These are phyloP conservation scores for Drosophila persimilis DNA, from an alignment of 1,140 invertebrate species.

Conservation along the genomic window DNA sequence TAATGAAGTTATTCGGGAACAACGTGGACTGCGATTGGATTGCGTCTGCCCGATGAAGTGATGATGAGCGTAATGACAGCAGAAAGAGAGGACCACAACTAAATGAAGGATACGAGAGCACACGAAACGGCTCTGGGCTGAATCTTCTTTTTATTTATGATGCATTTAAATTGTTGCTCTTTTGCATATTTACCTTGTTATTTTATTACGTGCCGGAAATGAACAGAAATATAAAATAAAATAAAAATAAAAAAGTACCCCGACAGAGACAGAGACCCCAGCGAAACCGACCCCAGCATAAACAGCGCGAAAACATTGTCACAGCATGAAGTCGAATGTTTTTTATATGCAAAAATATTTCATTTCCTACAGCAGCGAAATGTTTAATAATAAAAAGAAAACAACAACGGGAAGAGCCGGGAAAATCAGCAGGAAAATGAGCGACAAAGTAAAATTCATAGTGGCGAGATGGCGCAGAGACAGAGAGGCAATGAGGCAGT, in stretches of 20 bases:
- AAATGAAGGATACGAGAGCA: constrained; percentile 2
- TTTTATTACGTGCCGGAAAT: constrained; percentile 77
- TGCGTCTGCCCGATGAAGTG: constrained; percentile 3
- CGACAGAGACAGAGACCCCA: constrained; percentile 12
- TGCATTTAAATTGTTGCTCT: constrained; percentile 56
- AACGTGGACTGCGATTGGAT: not conserved
- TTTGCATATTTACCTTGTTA: constrained; percentile 76
- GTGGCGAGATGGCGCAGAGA: no score
- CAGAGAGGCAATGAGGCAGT: not conserved
- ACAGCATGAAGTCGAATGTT: constrained; percentile 75
- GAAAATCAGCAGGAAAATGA: constrained; percentile 43
- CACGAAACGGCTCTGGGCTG: not conserved
- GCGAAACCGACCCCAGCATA: constrained; percentile 51
- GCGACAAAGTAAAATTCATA: constrained; percentile 69
- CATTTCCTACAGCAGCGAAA: constrained; percentile 76
- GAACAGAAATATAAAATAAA: constrained; percentile 70
- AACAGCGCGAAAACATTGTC: constrained; percentile 76
- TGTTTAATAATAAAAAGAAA: constrained; percentile 72
- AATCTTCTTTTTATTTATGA: constrained; percentile 65
- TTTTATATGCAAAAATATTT: constrained; percentile 81
- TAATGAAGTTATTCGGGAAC: constrained; percentile 45
- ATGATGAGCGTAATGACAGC: constrained; percentile 16
- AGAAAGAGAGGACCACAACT: constrained; percentile 8
- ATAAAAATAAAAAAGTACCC: constrained; percentile 30
- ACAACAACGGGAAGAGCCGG: constrained; percentile 11